Evolutionary conservation across 2,797 vertebrate species (phyloP), one percentile per base, ranked within the genome.

Genomic region (Pipistrellus kuhlii): DNA sequence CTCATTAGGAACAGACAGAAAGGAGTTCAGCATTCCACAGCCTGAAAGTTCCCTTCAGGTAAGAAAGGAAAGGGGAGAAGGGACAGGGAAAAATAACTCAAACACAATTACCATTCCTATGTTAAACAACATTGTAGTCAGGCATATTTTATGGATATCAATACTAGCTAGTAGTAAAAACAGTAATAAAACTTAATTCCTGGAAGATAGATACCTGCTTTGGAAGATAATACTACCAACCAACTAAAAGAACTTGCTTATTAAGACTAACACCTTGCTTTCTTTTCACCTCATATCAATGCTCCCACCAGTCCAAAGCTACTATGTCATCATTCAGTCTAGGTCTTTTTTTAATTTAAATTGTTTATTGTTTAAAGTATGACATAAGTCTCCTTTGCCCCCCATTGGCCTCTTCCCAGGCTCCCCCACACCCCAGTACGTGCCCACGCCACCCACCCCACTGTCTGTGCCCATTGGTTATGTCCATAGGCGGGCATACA

Each of bases 1-100:
- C 77, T 95, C 90, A 93, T 97, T 80, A 93, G 84, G 68, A 82
- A 69, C 93, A 94, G 77, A 27, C 38, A 76, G 21, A 90, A 93
- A 83, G 75, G 94, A 87, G 55, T 78, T 88, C 57, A 72, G n/a
- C 77, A 62, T 94, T 71, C 77, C 21, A 21, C 20, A 59, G 55
- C 46, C 72, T 93, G 48, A 25, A 71, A 44, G 51, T 53, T 27
- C 35, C 91, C 62, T 92, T 78, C 87, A 95, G 46, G 35, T 30
- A 51, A 17, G 10, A 15, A 38, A 72, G 25, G 15, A 41, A 23
- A 14, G 32, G 69, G 90, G 30, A 27, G 30, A 76, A 51, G 48
- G n/a, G 8, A 53, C 44, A 23, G 13, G 10, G 13, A 17, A 69
- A 11, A 66, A 8, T 27, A 2, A 11, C 32, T 85, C 72, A 59